These are phyloP conservation scores for Meteorus cinctellus DNA, from an alignment of 2,888 invertebrate genomes.

Conservation along the genomic window DNA sequence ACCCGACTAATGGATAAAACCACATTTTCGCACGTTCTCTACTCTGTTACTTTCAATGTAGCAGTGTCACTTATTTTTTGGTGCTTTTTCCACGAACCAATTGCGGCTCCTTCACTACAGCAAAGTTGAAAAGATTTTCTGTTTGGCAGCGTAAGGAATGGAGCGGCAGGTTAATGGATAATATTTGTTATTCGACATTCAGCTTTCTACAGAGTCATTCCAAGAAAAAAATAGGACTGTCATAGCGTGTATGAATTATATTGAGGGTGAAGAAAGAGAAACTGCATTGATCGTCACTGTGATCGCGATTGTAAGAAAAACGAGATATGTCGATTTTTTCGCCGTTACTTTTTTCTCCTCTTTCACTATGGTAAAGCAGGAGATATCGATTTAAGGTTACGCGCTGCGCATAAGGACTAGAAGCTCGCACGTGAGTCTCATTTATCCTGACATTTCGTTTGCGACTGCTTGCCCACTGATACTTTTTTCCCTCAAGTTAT, in stretches of 20 bases:
- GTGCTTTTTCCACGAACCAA: not conserved
- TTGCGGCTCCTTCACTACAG: not conserved
- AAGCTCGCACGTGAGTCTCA: conserved; percentile 53
- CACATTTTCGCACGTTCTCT: conserved; percentile 18
- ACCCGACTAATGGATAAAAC: conserved; percentile 28
- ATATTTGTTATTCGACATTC: not conserved
- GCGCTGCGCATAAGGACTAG: conserved; percentile 48
- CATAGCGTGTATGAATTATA: not conserved
- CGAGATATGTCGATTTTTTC: not conserved
- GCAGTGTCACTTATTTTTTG: not conserved
- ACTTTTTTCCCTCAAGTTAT: not conserved
- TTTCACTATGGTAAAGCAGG: conserved; percentile 18
- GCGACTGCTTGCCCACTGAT: not conserved
- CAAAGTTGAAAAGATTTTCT: not conserved
- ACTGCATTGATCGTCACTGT: not conserved
- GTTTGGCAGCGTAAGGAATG: not conserved
- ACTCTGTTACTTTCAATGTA: not conserved
- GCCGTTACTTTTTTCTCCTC: no score
- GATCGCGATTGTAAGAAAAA: conserved; percentile 13
- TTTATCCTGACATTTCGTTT: conserved; percentile 35
- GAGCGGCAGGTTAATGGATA: not conserved
- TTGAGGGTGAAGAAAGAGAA: no score
- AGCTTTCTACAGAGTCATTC: not conserved
- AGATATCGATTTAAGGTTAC: conserved; percentile 55
- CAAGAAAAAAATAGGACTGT: not conserved